A percentile compares a stretch with the other conserved stretches of the same genome.
Conservation (phyloP, 2,113 vertebrate species). For the Rhinogobius similis region DNA sequence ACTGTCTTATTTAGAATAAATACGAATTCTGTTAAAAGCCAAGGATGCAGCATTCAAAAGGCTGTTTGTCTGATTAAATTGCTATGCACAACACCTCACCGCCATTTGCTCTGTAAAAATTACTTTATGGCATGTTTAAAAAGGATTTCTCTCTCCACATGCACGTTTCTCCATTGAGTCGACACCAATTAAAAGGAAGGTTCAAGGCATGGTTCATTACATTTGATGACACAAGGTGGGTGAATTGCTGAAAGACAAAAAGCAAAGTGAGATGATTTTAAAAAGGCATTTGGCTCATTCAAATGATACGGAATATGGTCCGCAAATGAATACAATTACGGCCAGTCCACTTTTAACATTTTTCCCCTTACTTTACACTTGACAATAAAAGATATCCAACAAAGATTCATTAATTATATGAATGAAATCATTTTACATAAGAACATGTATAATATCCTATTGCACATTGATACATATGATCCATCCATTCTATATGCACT, state of each 20-base stretch:
- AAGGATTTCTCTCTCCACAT: not conserved
- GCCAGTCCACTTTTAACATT: slow-evolving; percentile 23
- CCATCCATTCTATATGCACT: not conserved
- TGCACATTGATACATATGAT: not conserved
- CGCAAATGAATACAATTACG: slow-evolving; percentile 33
- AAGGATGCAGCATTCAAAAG: slow-evolving; percentile 44
- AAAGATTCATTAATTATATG: slow-evolving; percentile 12
- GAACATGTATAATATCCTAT: not conserved
- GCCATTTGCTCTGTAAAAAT: slow-evolving; percentile 43
- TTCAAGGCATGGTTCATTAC: slow-evolving; percentile 74
- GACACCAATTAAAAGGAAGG: slow-evolving; percentile 72
- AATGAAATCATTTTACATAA: slow-evolving; percentile 9
- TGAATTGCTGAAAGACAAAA: slow-evolving; percentile 26
- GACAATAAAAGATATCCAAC: slow-evolving; percentile 12
- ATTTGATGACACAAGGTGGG: slow-evolving; percentile 32
- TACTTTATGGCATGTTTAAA: slow-evolving; percentile 51
- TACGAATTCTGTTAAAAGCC: slow-evolving; percentile 54
- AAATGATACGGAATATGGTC: slow-evolving; percentile 25
- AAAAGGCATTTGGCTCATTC: slow-evolving; percentile 47
- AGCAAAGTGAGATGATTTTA: slow-evolving; percentile 37
- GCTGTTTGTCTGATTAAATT: slow-evolving; percentile 48
- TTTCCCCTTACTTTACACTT: not conserved
- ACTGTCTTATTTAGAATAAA: slow-evolving; percentile 62
- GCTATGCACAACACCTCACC: slow-evolving; percentile 25
- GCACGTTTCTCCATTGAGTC: slow-evolving; percentile 43